A percentile compares a stretch with the other conserved stretches of the same genome.
phyloP scores from a whole-genome alignment of 2,797 vertebrate genomes.

The Pseudochirops cupreus region DNA sequence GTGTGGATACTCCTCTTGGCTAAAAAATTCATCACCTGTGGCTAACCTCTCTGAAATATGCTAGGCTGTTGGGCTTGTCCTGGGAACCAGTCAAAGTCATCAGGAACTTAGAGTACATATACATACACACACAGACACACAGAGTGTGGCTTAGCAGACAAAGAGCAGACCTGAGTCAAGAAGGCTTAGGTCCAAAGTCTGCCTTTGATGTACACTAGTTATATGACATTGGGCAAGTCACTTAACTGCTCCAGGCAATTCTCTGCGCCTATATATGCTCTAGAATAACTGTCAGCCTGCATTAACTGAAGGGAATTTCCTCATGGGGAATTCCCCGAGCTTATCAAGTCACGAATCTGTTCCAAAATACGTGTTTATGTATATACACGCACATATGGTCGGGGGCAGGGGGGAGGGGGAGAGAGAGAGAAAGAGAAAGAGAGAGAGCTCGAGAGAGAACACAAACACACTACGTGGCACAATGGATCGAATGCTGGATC shows the following conservation, averaged over 20 bases:
- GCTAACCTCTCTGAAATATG: not conserved
- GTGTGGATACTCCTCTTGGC: not conserved
- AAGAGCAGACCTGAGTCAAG: not conserved
- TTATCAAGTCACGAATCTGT: not conserved
- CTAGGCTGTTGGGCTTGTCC: not conserved
- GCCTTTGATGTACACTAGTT: not conserved
- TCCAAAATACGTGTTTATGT: not conserved
- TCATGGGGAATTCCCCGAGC: not conserved
- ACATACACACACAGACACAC: not conserved
- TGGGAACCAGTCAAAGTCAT: not conserved
- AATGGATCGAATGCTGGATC: not conserved
- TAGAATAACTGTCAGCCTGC: not conserved
- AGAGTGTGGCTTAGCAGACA: not conserved
- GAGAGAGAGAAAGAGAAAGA: not conserved
- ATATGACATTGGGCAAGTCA: not conserved
- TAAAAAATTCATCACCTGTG: not conserved
- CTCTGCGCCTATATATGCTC: not conserved
- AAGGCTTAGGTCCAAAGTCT: not conserved
- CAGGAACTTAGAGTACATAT: not conserved
- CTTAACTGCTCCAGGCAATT: not conserved
- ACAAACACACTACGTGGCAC: not conserved
- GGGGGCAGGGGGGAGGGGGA: rapidly evolving
- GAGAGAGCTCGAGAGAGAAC: not conserved
- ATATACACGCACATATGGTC: too few species aligned
- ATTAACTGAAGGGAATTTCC: not conserved